Percentiles rank a stretch among this genome's conserved stretches.
Conservation (phyloP, 2,888 invertebrate genomes). For the Sinelater perroti region DNA sequence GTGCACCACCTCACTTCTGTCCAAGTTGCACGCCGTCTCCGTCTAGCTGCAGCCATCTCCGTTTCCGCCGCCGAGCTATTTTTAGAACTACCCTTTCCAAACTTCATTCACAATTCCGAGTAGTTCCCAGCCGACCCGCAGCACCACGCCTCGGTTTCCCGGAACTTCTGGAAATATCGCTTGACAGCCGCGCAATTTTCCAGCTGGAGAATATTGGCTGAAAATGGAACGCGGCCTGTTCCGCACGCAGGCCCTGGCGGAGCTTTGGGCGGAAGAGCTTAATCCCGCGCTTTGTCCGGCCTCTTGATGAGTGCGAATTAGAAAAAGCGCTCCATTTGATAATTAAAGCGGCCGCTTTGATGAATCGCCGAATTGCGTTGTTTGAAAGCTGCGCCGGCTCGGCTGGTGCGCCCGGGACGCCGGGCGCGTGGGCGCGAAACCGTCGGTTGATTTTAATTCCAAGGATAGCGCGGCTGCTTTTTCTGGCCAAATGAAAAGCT, state of each 20-base stretch:
- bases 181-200: not conserved
- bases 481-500: too few species aligned
- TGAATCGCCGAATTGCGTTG: too few species aligned
- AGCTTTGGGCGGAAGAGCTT: not conserved
- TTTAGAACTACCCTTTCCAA: conserved; percentile 24
- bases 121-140: conserved; percentile 14
- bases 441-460: too few species aligned
- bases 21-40: conserved; percentile 1
- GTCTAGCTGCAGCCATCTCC: not conserved
- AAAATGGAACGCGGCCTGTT: not conserved
- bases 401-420: too few species aligned
- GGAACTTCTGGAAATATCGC: conserved; percentile 3
- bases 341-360: too few species aligned
- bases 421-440: too few species aligned
- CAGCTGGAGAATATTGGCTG: not conserved
- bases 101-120: conserved; percentile 20
- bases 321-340: too few species aligned
- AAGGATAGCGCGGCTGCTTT: too few species aligned
- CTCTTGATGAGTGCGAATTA: not conserved
- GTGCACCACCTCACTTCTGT: conserved; percentile 16
- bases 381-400: too few species aligned
- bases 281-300: not conserved
- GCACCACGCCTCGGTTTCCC: conserved; percentile 12
- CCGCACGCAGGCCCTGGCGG: not conserved
- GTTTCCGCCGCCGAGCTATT: conserved; percentile 4